phyloP scores from a whole-genome alignment of 2,797 vertebrate genomes.

The Anabacerthia variegaticeps region DNA sequence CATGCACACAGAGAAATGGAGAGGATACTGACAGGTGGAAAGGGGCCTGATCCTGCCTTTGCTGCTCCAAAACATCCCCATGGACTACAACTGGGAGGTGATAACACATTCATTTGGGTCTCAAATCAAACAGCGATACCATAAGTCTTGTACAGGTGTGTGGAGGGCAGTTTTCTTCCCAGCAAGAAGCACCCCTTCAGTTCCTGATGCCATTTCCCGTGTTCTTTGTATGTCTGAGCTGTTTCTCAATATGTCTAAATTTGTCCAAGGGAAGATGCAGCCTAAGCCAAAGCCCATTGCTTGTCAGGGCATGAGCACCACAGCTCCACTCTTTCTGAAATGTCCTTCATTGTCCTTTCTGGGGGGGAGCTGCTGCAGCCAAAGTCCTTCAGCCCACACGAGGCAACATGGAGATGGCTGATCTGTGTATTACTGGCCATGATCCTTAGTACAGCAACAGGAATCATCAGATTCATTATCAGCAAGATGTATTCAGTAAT shows the following conservation, averaged over 20 bases:
- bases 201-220: background rate
- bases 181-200: fast-evolving
- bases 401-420: background rate
- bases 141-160: background rate
- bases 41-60: background rate
- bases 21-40: background rate
- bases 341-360: background rate
- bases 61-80: background rate
- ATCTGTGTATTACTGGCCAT: fast-evolving
- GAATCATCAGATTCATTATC: background rate
- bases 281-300: background rate
- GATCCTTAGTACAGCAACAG: background rate
- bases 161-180: background rate
- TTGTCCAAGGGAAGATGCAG: background rate
- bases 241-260: background rate
- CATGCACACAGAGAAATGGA: background rate
- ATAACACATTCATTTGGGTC: fast-evolving
- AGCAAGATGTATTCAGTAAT: fast-evolving
- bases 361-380: background rate
- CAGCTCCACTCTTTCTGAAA: background rate
- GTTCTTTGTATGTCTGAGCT: background rate
- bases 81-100: background rate
- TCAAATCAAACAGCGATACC: fast-evolving
- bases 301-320: background rate
- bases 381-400: background rate